Base-by-base conservation (phyloP, 1,140 invertebrate genomes). In the Drosophila novamexicana region DNA sequence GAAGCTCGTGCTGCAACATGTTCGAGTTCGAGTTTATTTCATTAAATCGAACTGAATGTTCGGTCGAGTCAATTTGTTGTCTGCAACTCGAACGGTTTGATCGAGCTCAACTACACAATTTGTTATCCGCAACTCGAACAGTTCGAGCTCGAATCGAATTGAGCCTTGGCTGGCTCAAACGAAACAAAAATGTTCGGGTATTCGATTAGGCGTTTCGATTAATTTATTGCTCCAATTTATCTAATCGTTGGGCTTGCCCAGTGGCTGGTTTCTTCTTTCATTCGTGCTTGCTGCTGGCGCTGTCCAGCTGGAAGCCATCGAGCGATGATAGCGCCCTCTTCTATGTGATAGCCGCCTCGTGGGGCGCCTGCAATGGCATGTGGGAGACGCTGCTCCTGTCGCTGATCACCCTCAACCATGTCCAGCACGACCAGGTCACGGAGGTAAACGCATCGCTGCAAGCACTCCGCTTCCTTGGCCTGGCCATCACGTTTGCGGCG, bases 341-440 rank as follows among this genome's bases (percentile, higher is more conserved):
- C 75, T 95, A 95, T 77, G 95, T 96, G 12, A 95, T 95, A 72
- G 94, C 95, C 32, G 95, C 95, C 3, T 94, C 94, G 7, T 96
- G 95, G 95, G 95, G 95, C 39, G 95, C 95, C n/a, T 96, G 95
- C 84, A 95, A 96, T 69, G 94, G 95, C 29, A 95, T 95, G 75
- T 96, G 95, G 95, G 95, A 96, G 84, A 95, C 94, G 57, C 91
- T 96, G 7, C 92, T 94, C 42, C 92, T 92, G 22, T 89, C 91
- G 6, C 74, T 92, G 66, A 85, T 92, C 44, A 92, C 91, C 7
- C 62, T 92, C 4, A 92, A 91, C 40, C 91, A 92, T 40, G 70
- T 84, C 50, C 58, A 82, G 42, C 83, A 92, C 64, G 63, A 82
- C 18, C 80, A 92, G 34, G 85, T 81, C 16, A 65, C 74, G 7